Percentiles rank a stretch among this genome's conserved stretches.
Conservation (phyloP, 2,113 vertebrate genomes). For the Potamarius usumacintae region DNA sequence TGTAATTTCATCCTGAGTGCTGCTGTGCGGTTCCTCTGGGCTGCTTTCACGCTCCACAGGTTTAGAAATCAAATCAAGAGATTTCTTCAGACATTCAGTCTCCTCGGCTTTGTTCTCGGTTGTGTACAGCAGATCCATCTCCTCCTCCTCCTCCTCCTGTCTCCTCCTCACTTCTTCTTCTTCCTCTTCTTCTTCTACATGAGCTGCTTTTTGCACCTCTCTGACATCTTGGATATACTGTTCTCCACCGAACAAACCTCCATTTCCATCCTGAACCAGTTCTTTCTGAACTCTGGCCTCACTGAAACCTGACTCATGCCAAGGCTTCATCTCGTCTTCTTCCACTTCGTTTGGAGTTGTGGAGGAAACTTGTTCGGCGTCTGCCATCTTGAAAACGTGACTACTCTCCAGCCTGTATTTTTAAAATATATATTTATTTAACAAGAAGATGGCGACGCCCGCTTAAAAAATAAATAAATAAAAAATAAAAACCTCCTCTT, state of each 20-base stretch:
- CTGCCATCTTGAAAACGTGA: constrained; percentile 68
- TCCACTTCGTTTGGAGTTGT: constrained; percentile 61
- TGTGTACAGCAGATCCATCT: constrained; percentile 48
- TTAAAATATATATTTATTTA: neutral
- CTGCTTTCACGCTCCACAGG: constrained; percentile 1
- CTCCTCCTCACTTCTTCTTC: constrained; percentile 25
- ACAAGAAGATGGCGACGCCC: constrained; percentile 8
- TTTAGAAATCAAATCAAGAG: constrained; percentile 16
- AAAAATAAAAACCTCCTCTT: neutral
- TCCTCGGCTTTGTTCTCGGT: constrained; percentile 50
- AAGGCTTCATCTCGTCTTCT: constrained; percentile 55
- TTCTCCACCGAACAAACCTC: neutral
- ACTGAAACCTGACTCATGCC: constrained; percentile 47
- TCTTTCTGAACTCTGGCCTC: constrained; percentile 44
- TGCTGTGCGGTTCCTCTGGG: constrained; percentile 33
- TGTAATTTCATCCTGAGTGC: constrained; percentile 25
- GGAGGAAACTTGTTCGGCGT: constrained; percentile 68
- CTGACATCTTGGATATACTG: constrained; percentile 51
- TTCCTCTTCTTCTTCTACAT: neutral
- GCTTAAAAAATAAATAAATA: neutral
- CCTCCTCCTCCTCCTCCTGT: constrained; percentile 19
- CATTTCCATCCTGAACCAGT: constrained; percentile 55
- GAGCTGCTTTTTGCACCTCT: neutral
- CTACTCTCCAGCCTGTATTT: constrained; percentile 37
- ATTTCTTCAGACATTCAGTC: constrained; percentile 28